A percentile compares a stretch with the other conserved stretches of the same genome.
Conservation (phyloP, 2,113 vertebrate species). For the Tupaia chinensis region DNA sequence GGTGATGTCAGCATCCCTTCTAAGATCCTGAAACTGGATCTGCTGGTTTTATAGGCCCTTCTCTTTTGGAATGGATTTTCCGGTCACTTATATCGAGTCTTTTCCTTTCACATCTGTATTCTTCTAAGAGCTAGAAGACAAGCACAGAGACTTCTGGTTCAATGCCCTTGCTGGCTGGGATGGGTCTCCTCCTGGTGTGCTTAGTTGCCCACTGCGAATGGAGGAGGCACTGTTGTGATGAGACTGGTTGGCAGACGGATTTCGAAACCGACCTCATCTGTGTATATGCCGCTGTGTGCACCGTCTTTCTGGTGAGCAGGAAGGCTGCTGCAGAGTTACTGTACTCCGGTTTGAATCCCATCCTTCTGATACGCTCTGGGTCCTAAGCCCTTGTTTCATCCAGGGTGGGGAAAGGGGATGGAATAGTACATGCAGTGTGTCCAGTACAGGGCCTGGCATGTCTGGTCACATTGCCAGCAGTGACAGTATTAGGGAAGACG, state of each 20-base stretch:
- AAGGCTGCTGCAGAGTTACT: neutral
- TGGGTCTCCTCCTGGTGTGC: neutral
- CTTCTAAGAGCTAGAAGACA: conserved; percentile 30
- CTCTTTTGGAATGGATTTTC: conserved; percentile 44
- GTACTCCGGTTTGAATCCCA: neutral
- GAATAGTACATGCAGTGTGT: no score
- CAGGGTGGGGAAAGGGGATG: neutral
- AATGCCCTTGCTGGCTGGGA: conserved; percentile 55
- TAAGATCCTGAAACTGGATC: conserved; percentile 75
- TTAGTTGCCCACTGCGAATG: neutral
- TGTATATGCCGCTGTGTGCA: neutral
- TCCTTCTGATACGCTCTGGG: neutral
- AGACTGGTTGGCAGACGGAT: neutral
- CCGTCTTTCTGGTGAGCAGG: neutral
- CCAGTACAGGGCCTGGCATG: neutral
- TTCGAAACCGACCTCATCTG: neutral
- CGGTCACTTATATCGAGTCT: neutral
- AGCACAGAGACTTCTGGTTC: conserved; percentile 71
- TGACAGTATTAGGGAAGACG: neutral
- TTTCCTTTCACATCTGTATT: conserved; percentile 5
- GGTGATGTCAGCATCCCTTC: conserved; percentile 72
- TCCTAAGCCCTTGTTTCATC: neutral
- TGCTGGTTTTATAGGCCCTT: conserved; percentile 58
- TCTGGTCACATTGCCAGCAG: accelerated
- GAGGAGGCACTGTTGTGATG: neutral